Percentiles rank a stretch among this genome's conserved stretches.
Conservation (phyloP, 2,113 vertebrate genomes). For the Agelaius phoeniceus region DNA sequence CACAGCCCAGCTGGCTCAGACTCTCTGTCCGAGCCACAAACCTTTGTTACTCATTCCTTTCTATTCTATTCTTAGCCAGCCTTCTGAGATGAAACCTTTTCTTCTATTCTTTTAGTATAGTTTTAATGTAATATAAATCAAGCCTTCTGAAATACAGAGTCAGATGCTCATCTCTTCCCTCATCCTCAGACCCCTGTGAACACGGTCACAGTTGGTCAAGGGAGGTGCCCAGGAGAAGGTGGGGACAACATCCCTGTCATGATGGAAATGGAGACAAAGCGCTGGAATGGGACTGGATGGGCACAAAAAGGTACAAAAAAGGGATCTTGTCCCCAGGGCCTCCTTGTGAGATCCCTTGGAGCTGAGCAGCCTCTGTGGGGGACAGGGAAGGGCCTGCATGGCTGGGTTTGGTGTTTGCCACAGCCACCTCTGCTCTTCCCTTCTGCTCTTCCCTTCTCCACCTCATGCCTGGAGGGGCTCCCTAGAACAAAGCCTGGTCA, state of each 20-base stretch:
- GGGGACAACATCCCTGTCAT: fast-evolving
- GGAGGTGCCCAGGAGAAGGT: background rate
- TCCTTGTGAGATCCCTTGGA: background rate
- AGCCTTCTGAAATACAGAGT: too few relatives aligned
- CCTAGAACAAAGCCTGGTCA: background rate
- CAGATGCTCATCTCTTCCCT: too few relatives aligned
- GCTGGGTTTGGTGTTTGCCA: fast-evolving
- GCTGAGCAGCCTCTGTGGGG: background rate
- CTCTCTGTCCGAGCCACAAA: too few relatives aligned
- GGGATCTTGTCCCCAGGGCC: background rate
- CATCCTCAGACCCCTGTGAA: too few relatives aligned
- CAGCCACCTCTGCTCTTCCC: background rate
- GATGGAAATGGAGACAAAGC: background rate
- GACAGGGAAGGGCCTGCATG: background rate
- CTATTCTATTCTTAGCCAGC: too few relatives aligned
- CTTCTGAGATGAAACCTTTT: too few relatives aligned
- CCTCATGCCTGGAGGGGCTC: background rate
- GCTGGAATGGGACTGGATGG: background rate
- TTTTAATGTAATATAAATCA: too few relatives aligned
- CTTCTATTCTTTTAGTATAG: too few relatives aligned
- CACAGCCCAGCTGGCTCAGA: too few relatives aligned
- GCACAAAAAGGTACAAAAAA: background rate
- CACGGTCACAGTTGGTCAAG: background rate
- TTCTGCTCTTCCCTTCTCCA: background rate
- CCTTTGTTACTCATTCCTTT: too few relatives aligned